Conservation (phyloP, 2,797 vertebrate genomes). For the Propithecus deckenii region DNA sequence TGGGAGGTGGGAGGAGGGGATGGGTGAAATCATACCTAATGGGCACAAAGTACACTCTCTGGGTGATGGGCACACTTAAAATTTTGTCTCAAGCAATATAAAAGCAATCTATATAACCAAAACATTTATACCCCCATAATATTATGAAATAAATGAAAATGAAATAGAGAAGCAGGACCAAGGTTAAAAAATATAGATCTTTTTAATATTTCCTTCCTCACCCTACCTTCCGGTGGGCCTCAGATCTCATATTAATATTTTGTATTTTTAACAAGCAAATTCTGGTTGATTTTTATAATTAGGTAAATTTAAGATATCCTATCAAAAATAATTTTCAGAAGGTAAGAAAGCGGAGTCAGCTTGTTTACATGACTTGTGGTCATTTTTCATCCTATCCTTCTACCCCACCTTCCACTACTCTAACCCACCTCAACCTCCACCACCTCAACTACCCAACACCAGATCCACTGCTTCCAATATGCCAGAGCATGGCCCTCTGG, state of each 20-base stretch:
- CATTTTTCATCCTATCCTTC: not conserved
- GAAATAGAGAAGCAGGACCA: no score
- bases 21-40: no score
- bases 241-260: not conserved
- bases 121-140: no score
- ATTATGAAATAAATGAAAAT: no score
- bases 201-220: not conserved
- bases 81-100: no score
- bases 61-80: no score
- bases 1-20: no score
- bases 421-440: not conserved
- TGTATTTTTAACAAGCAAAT: not conserved
- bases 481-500: not conserved
- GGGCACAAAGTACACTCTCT: no score
- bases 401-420: not conserved
- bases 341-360: not conserved
- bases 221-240: not conserved
- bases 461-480: rapidly evolving
- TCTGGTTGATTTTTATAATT: not conserved
- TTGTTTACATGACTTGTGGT: rapidly evolving
- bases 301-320: not conserved
- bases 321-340: not conserved
- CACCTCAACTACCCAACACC: no score
- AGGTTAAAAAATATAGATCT: not conserved
- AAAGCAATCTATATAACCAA: no score